These are phyloP conservation scores for Catharus fuscescens DNA, from an alignment of 2,113 vertebrate species.

Conservation along the genomic window DNA sequence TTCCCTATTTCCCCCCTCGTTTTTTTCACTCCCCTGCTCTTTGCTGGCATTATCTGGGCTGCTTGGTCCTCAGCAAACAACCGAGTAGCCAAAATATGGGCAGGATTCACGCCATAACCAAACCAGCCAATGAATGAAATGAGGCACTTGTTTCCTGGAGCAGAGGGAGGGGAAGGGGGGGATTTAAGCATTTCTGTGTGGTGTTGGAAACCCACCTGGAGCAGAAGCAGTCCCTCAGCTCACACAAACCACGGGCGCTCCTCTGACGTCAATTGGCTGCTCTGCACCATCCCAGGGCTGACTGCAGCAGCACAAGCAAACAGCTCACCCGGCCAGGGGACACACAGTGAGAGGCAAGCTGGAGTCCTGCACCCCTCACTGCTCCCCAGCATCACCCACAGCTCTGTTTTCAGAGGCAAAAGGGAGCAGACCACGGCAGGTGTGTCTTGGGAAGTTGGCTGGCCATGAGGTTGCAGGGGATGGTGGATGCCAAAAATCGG, in stretches of 20 bases:
- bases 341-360: fast-evolving
- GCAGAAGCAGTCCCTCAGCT: constrained; percentile 28
- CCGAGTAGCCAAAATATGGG: constrained; percentile 33
- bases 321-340: background rate
- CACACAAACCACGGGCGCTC: background rate
- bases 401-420: background rate
- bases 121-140: constrained; percentile 21
- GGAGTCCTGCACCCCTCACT: background rate
- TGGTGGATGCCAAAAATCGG: background rate
- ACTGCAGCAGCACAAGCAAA: background rate
- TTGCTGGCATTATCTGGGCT: background rate
- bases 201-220: constrained; percentile 43
- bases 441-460: fast-evolving
- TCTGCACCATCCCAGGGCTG: background rate
- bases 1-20: background rate
- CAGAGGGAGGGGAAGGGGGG: background rate
- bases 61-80: constrained; percentile 10
- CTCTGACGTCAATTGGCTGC: constrained; percentile 47
- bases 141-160: constrained; percentile 42
- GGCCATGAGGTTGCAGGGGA: background rate
- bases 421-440: background rate
- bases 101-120: constrained; percentile 40
- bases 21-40: background rate
- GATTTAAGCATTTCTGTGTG: constrained; percentile 11
- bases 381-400: background rate